These are phyloP conservation scores for Bufotes viridis DNA, from an alignment of 2,797 vertebrate species.

Conservation along the genomic window DNA sequence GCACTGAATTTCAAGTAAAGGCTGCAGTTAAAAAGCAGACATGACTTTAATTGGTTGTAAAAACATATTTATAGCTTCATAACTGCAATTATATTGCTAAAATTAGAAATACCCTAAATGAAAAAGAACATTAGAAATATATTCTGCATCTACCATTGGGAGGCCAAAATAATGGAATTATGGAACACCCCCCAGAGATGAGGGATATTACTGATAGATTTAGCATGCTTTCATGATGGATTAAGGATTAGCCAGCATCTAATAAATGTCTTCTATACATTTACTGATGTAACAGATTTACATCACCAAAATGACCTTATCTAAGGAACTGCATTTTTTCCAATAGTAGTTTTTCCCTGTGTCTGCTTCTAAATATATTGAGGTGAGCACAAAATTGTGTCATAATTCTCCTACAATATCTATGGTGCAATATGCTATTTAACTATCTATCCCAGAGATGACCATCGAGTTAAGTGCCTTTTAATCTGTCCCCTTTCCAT, in stretches of 20 bases:
- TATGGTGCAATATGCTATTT: not conserved
- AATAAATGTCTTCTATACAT: not conserved
- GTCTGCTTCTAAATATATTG: not conserved
- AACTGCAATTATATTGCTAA: not conserved
- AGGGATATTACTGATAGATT: not conserved
- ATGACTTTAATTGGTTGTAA: not conserved
- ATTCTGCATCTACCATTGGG: not conserved
- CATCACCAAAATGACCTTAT: not conserved
- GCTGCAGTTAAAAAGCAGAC: not conserved
- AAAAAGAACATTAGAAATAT: not conserved
- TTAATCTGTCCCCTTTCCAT: conserved; percentile 24
- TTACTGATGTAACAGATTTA: not conserved
- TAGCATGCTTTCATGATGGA: not conserved
- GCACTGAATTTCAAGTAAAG: not conserved
- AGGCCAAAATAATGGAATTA: not conserved
- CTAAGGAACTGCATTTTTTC: too few relatives aligned
- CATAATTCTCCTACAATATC: conserved; percentile 2
- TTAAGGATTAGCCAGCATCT: not conserved
- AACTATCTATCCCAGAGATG: conserved; percentile 5
- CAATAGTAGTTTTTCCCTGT: not conserved
- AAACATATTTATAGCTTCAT: too few relatives aligned
- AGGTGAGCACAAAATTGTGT: not conserved
- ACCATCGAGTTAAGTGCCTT: conserved; percentile 17
- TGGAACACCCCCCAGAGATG: not conserved
- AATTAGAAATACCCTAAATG: not conserved